Base-by-base conservation (phyloP, 2,888 invertebrate genomes). In the Trissonchulus sp. region DNA sequence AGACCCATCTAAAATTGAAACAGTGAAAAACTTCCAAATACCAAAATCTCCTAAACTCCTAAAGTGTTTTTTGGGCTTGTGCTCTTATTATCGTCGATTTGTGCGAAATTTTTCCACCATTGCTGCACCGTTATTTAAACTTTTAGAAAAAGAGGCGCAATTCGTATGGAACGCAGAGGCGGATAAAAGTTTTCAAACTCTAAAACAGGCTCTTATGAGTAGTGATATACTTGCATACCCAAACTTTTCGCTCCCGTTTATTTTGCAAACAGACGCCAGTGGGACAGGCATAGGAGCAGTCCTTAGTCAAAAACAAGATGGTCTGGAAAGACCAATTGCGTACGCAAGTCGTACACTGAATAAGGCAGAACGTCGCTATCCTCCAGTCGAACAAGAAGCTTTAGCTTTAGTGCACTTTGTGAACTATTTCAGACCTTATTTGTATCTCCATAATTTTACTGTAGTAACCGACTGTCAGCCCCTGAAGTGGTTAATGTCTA, bases 391-490 rank as follows among this genome's bases (percentile, higher is more conserved):
- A 35, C 76, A 76, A 30, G 80, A 81, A 65, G 71, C 79, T 63
- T 75, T 80, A 8, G 80, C 78, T 0, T 76, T 80, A 3, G 79
- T 81, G 8, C 78, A 71, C n/a, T 78, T 76, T 3, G 74, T 78
- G 0, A 69, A 80, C 3, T 84, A 85, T 76, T 86, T 85, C 74
- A 75, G 84, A n/a, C 83, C 82, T 0, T 87, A 86, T 75, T 78
- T 87, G 0, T 84, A 85, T 68, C 81, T 83, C 0, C 36, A 79
- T 31, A 8, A 8, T 28, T 65, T 65, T 34, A 65, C 65, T 15
- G 34, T 65, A 31, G 15, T 65, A 18, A 65, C 65, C 8, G 65
- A 65, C 65, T 31, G 34, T 28, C 65, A 34, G n/a, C 15, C 65
- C 3, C 65, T 65, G 34, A 65, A 65, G n/a, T 65, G 65, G 8